Percentiles rank a stretch among this genome's conserved stretches.
Evolutionary conservation across 2,113 vertebrate genomes (phyloP).

Genomic region (Psettodes erumei): DNA sequence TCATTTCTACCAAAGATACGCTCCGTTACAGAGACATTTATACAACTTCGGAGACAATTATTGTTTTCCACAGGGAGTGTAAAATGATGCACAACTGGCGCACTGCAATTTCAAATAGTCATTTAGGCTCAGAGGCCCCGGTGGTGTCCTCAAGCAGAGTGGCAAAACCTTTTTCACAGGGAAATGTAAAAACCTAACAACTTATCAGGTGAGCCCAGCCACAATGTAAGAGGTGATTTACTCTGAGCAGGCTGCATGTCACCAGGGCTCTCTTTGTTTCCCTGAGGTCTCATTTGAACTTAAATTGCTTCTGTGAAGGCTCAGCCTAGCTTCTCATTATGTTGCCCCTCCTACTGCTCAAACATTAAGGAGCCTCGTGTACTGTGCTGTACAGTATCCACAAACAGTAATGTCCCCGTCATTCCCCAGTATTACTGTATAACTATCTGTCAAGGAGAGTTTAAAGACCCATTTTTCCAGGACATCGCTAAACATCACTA

Average conservation of each 20-base stretch:
- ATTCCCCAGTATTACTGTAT: constrained; percentile 26
- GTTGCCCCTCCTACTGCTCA: constrained; percentile 58
- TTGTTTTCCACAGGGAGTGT: constrained; percentile 50
- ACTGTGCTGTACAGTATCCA: constrained; percentile 31
- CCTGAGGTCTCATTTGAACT: constrained; percentile 73
- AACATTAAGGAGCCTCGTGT: constrained; percentile 63
- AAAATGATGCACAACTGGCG: constrained; percentile 43
- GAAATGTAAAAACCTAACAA: constrained; percentile 67
- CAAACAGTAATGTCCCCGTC: constrained; percentile 58
- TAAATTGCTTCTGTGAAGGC: constrained; percentile 75
- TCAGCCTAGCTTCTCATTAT: constrained; percentile 65
- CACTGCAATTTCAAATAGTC: constrained; percentile 64
- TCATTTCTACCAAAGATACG: constrained; percentile 38
- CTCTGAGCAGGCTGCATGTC: constrained; percentile 65
- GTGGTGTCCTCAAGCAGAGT: constrained; percentile 62
- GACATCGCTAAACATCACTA: constrained; percentile 14
- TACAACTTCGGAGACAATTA: constrained; percentile 51
- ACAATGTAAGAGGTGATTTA: constrained; percentile 73
- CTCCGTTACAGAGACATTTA: constrained; percentile 26
- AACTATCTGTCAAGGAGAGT: constrained; percentile 40
- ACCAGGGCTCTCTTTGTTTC: constrained; percentile 67
- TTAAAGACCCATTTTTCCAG: constrained; percentile 39
- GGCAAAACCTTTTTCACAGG: constrained; percentile 68
- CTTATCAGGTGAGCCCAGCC: constrained; percentile 72
- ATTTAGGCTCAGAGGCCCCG: constrained; percentile 59